phyloP scores from a whole-genome alignment of 2,113 vertebrate species.

The Okapia johnstoni region DNA sequence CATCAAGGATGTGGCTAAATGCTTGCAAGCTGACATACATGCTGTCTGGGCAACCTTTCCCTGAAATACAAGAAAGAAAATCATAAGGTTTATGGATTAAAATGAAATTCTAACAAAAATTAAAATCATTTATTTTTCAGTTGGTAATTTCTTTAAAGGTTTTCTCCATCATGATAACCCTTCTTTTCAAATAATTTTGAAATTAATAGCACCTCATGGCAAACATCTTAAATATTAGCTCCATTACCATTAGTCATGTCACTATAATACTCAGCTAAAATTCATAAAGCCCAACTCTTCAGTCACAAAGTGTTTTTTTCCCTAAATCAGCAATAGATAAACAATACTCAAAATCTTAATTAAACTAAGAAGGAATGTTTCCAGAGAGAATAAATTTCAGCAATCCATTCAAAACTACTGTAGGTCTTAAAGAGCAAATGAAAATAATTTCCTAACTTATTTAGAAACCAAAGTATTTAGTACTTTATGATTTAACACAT shows the following conservation, averaged over 20 bases:
- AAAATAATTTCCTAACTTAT: not conserved
- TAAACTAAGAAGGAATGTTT: slow-evolving; percentile 18
- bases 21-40: slow-evolving; percentile 98
- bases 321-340: not conserved
- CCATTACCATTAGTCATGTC: not conserved
- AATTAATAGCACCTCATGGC: not conserved
- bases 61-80: slow-evolving; percentile 77
- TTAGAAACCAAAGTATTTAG: not conserved
- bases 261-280: not conserved
- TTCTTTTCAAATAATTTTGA: not conserved
- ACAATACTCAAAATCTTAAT: slow-evolving; percentile 2
- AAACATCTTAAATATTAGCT: not conserved
- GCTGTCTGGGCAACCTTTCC: slow-evolving; percentile 98
- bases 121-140: not conserved
- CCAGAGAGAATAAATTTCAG: slow-evolving; percentile 1
- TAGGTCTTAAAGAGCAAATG: not conserved
- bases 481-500: slow-evolving; percentile 6
- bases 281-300: not conserved
- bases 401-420: not conserved
- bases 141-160: not conserved
- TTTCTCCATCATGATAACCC: not conserved
- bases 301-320: not conserved
- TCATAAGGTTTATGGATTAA: not conserved
- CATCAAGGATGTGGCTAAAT: slow-evolving; percentile 94
- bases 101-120: slow-evolving; percentile 15